Conservation (phyloP, 2,888 invertebrate genomes). For the Rutpela maculata region DNA sequence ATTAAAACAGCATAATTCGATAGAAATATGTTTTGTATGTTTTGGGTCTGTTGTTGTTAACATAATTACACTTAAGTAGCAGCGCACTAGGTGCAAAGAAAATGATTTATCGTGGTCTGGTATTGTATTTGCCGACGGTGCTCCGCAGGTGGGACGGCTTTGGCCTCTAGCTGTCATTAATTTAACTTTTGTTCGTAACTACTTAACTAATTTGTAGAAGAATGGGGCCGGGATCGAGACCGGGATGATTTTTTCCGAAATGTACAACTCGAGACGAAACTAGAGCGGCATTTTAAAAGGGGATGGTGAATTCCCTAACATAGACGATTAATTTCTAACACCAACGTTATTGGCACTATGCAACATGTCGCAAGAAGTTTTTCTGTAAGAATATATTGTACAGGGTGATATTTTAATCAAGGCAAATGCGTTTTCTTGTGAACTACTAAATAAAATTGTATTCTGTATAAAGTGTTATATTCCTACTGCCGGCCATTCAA, state of each 20-base stretch:
- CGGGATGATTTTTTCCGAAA: slow-evolving; percentile 5
- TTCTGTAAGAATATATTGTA: too few species aligned
- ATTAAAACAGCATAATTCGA: slow-evolving; percentile 53
- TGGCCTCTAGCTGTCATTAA: slow-evolving; percentile 48
- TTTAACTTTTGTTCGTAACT: slow-evolving; percentile 50
- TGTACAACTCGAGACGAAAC: background rate
- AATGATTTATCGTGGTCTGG: slow-evolving; percentile 54
- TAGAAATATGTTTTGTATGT: slow-evolving; percentile 44
- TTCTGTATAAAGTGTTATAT: too few species aligned
- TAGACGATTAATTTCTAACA: background rate
- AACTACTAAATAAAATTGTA: too few species aligned
- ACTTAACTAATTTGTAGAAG: slow-evolving; percentile 50
- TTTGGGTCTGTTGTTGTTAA: slow-evolving; percentile 44
- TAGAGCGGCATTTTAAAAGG: background rate
- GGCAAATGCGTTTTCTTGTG: too few species aligned
- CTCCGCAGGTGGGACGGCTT: slow-evolving; percentile 52
- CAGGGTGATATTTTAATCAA: too few species aligned
- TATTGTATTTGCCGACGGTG: slow-evolving; percentile 48
- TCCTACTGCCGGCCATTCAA: too few species aligned
- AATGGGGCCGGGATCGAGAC: slow-evolving; percentile 14
- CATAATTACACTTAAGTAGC: slow-evolving; percentile 53
- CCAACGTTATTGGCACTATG: too few species aligned
- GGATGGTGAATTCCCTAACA: background rate
- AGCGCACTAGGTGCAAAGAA: slow-evolving; percentile 53
- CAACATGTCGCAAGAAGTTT: too few species aligned